Evolutionary conservation across 1,140 invertebrate genomes (phyloP).

Genomic region (Alviniconcha marisindica): DNA sequence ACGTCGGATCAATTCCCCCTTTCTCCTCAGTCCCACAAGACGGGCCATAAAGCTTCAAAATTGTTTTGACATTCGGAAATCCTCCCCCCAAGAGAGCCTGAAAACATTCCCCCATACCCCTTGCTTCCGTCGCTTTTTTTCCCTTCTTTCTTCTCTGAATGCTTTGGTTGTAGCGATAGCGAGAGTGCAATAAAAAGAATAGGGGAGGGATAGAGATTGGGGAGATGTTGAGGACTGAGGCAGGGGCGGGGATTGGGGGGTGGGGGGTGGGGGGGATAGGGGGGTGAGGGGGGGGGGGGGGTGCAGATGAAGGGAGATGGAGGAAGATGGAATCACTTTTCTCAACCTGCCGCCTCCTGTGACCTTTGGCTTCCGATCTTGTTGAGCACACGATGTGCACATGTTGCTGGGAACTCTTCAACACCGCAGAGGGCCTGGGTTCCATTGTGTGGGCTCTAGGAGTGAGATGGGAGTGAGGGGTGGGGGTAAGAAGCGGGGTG

Average conservation of each 20-base stretch:
- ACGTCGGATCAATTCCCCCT: too few species aligned
- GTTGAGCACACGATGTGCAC: not conserved
- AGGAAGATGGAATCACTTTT: not conserved
- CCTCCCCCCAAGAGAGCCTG: too few species aligned
- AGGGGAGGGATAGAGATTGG: not conserved
- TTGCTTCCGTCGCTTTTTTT: not conserved
- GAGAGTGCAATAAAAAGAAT: not conserved
- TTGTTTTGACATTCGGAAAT: too few species aligned
- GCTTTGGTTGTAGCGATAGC: too few species aligned
- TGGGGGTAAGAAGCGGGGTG: too few species aligned
- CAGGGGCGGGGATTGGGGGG: not conserved
- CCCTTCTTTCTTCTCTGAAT: too few species aligned
- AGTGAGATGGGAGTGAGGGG: too few species aligned
- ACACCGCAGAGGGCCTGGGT: not conserved
- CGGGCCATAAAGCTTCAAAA: too few species aligned
- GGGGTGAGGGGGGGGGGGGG: not conserved
- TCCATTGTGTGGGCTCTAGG: too few species aligned
- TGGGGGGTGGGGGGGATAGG: not conserved
- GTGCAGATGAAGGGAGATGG: not conserved
- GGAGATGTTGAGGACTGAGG: not conserved
- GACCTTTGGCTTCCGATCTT: conserved; percentile 21
- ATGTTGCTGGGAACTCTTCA: not conserved
- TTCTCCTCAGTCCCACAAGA: too few species aligned
- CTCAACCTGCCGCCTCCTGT: not conserved
- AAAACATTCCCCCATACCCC: too few species aligned